Base-by-base conservation (phyloP, 2,888 invertebrate genomes). In the Chironomus riparius region DNA sequence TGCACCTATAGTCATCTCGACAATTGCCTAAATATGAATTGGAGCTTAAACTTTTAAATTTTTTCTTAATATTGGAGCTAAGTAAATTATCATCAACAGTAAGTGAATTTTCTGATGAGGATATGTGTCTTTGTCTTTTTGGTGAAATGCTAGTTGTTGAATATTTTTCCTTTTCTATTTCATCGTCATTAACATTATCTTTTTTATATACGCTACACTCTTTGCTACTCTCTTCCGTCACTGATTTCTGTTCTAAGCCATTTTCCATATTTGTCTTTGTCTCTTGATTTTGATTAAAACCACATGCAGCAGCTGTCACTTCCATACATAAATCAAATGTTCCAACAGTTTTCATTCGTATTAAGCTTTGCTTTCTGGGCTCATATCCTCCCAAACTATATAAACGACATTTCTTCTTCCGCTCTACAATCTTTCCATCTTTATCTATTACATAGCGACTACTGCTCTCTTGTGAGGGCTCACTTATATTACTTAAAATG, bases 341-440 rank as follows among this genome's bases (percentile, higher is more conserved):
- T 10, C 79, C 79, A 61, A 79, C 79, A 6, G 79, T 79, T 76
- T 79, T 79, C 69, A 79, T 75, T 18, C 79, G 77, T 77, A 79
- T 78, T 70, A 79, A 78, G 4, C 78, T 79, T 21, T 73, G 77
- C 18, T 76, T 77, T 47, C 78, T 77, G 12, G 78, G 79, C 48
- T 79, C 79, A 76, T 79, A 78, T 12, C 79, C 79, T 62, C 79
- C 79, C 24, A 79, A 78, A 78, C 79, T 79, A 56, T 78, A 78
- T 4, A 79, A 70, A 18, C 79, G 78, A 56, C 78, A 77, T 68
- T 79, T 79, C 48, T 78, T 78, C 47, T 79, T 79, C 10, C 79
- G 77, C 21, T 79, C 78, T 13, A 78, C 50, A 15, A 78, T 77
- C 76, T 74, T 74, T 47, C 74, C 74, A 24, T 74, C 15, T 38